phyloP scores from a whole-genome alignment of 35 echinoderm and acorn worm species.

The Ophiothrix spiculata region DNA sequence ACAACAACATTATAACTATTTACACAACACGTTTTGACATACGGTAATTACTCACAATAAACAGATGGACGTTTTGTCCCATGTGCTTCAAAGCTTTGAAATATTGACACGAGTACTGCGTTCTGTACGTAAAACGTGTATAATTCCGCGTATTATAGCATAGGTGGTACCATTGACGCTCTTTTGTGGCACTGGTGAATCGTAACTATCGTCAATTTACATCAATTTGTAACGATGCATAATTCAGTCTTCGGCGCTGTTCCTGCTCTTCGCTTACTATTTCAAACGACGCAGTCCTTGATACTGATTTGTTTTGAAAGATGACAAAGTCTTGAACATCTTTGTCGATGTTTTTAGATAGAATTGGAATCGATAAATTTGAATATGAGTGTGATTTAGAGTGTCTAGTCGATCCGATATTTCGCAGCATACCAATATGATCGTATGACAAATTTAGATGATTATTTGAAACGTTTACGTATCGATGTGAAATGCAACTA shows the following conservation, averaged over 20 bases:
- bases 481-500: no score
- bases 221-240: background rate
- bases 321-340: background rate
- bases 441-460: background rate
- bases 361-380: background rate
- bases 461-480: no score
- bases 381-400: background rate
- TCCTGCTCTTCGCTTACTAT: background rate
- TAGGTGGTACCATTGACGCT: background rate
- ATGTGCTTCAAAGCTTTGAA: background rate
- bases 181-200: background rate
- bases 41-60: no score
- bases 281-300: background rate
- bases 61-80: no score
- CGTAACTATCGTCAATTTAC: background rate
- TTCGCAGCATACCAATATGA: background rate
- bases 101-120: background rate
- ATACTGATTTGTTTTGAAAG: background rate
- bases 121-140: background rate
- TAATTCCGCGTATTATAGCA: background rate
- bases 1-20: no score
- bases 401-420: background rate
- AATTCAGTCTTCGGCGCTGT: background rate
- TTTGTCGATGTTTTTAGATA: background rate
- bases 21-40: no score